Conservation (phyloP, 64 coral and sea anemone genomes). For the Anthopleura sola region DNA sequence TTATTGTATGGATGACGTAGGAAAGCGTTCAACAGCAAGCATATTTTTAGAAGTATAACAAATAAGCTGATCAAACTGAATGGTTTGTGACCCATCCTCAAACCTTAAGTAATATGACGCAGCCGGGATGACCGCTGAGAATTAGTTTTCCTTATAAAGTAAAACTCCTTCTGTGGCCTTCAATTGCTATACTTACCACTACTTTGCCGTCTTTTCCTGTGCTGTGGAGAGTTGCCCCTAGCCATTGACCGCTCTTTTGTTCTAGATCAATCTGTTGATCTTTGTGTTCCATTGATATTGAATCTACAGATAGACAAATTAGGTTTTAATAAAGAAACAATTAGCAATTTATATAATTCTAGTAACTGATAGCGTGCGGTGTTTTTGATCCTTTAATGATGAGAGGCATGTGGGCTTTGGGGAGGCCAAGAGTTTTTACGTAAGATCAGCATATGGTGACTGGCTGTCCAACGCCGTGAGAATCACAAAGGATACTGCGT, state of each 20-base stretch:
- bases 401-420: neutral
- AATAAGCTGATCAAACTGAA: neutral
- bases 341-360: neutral
- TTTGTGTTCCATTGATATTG: neutral
- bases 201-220: constrained; percentile 41
- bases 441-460: neutral
- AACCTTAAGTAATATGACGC: neutral
- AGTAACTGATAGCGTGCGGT: neutral
- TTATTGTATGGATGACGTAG: too few relatives aligned
- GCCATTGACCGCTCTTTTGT: constrained; percentile 51
- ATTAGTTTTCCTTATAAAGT: neutral
- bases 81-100: neutral
- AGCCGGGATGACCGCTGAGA: neutral
- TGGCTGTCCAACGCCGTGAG: neutral
- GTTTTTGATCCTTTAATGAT: neutral
- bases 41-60: neutral
- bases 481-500: neutral
- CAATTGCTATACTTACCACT: constrained; percentile 20
- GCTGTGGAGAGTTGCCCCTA: constrained; percentile 36
- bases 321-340: neutral
- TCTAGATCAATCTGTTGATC: constrained; percentile 26
- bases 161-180: neutral
- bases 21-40: too few relatives aligned
- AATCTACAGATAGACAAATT: neutral
- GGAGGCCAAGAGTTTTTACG: neutral